These are phyloP conservation scores for Ochropleura leucogaster DNA, from an alignment of 2,888 invertebrate genomes.

Conservation along the genomic window DNA sequence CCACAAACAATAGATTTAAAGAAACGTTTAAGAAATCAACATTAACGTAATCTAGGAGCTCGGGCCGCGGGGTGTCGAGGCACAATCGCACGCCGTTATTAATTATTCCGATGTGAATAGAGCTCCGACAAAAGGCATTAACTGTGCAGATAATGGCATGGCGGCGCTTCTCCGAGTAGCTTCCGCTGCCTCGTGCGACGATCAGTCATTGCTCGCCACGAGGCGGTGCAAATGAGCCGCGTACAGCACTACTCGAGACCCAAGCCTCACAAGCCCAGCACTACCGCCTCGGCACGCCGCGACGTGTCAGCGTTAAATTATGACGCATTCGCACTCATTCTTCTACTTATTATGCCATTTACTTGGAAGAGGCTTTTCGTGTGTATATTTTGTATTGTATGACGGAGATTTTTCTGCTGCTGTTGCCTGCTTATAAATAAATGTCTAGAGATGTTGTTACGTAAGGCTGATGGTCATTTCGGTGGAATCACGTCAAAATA, in stretches of 20 bases:
- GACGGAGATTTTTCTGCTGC: slow-evolving; percentile 29
- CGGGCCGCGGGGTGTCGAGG: slow-evolving; percentile 67
- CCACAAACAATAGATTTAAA: slow-evolving; percentile 59
- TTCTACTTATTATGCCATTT: slow-evolving; percentile 48
- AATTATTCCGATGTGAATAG: slow-evolving; percentile 84
- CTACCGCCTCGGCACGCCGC: slow-evolving; percentile 20
- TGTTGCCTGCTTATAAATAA: slow-evolving; percentile 17
- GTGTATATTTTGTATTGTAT: slow-evolving; percentile 48
- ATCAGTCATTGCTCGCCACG: slow-evolving; percentile 71
- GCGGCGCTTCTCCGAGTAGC: slow-evolving; percentile 66
- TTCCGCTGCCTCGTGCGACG: slow-evolving; percentile 69
- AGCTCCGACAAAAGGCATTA: slow-evolving; percentile 79
- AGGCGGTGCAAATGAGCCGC: slow-evolving; percentile 62
- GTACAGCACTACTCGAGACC: slow-evolving; percentile 31
- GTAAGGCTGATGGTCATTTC: not conserved
- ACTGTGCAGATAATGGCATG: slow-evolving; percentile 82
- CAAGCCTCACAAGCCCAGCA: slow-evolving; percentile 19
- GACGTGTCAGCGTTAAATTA: slow-evolving; percentile 54
- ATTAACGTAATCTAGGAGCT: slow-evolving; percentile 62
- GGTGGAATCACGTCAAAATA: not conserved
- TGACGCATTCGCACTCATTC: slow-evolving; percentile 55
- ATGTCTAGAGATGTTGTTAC: slow-evolving; percentile 19
- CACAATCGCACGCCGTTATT: slow-evolving; percentile 79
- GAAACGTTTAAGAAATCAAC: slow-evolving; percentile 66
- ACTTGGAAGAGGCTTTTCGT: slow-evolving; percentile 54